phyloP scores from a whole-genome alignment of 2,888 invertebrate species.

The Microctonus hyperodae region DNA sequence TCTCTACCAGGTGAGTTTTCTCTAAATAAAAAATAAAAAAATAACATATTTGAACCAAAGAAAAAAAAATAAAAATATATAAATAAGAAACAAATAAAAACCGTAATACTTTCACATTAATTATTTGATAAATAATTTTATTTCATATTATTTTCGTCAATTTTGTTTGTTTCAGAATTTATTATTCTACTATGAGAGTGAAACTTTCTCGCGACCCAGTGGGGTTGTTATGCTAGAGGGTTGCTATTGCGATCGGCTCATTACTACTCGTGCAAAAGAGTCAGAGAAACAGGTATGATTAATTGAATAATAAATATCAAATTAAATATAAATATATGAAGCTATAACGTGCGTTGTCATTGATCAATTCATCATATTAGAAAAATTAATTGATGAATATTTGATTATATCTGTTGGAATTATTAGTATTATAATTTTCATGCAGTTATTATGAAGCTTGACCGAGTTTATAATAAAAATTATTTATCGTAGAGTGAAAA shows the following conservation, averaged over 20 bases:
- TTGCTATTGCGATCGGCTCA: slow-evolving; percentile 83
- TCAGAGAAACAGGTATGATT: slow-evolving; percentile 62
- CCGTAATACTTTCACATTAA: neutral
- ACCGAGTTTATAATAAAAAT: neutral
- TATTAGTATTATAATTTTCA: neutral
- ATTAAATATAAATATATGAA: neutral
- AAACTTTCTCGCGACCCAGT: slow-evolving; percentile 78
- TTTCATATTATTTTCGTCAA: neutral
- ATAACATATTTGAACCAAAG: too few species aligned
- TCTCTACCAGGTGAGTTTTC: slow-evolving; percentile 75
- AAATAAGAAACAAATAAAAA: neutral
- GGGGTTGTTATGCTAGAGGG: slow-evolving; percentile 88
- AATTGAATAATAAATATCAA: neutral
- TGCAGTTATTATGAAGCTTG: neutral
- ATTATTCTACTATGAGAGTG: slow-evolving; percentile 90
- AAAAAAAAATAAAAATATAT: neutral
- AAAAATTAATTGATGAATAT: neutral
- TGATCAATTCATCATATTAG: neutral
- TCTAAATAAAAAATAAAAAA: neutral
- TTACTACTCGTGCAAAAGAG: slow-evolving; percentile 67
- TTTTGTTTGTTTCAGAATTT: slow-evolving; percentile 75
- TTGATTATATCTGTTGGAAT: neutral
- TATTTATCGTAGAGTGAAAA: neutral
- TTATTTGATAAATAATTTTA: neutral
- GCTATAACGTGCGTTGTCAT: neutral